Base-by-base conservation (phyloP, 1,140 invertebrate species). In the Drosophila guanche region DNA sequence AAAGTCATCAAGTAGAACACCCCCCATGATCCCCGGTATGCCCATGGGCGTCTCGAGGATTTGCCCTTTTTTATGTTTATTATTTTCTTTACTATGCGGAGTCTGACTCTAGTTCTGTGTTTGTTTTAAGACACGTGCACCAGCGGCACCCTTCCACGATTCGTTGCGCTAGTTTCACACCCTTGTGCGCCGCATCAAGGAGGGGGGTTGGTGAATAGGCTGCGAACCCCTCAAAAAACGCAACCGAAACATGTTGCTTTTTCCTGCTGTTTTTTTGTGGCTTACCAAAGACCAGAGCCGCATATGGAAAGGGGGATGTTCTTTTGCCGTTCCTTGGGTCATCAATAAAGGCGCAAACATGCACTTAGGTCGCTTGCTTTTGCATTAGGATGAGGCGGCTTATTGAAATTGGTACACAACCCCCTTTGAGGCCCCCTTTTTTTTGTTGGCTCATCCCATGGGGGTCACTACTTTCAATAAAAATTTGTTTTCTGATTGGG, bases 301-400 rank as follows among this genome's bases (percentile, higher is more conserved):
- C 10, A 4, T 12, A 37, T 12, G 33, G 23, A 22, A 12, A 14
- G 37, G 41, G 55, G 37, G 22, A 48, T 67, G 43, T 56, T 20
- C 23, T 41, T 41, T 22, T 25, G 4, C 20, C 10, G 23, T 20
- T 55, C 53, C 48, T 57, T 48, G 68, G 74, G 74, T 76, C 74
- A 76, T 76, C 74, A 76, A 76, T 76, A 76, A 76, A 59, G 74
- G 70, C 74, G 63, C 54, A 76, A 76, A 76, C 70, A 76, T 74
- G 63, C 70, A 76, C 74, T 76, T 73, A 76, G 74, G 74, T 58
- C 74, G 74, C 70, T 68, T 73, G 62, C 70, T 37, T 61, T 74
- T 74, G 51, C 70, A 76, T 76, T 76, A 76, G 68, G 74, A 55
- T 45, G 57, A 61, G 52, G 62, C 69, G 54, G 73, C 73, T 76